phyloP scores from a whole-genome alignment of 2,113 vertebrate species.

The Leptodactylus fuscus region DNA sequence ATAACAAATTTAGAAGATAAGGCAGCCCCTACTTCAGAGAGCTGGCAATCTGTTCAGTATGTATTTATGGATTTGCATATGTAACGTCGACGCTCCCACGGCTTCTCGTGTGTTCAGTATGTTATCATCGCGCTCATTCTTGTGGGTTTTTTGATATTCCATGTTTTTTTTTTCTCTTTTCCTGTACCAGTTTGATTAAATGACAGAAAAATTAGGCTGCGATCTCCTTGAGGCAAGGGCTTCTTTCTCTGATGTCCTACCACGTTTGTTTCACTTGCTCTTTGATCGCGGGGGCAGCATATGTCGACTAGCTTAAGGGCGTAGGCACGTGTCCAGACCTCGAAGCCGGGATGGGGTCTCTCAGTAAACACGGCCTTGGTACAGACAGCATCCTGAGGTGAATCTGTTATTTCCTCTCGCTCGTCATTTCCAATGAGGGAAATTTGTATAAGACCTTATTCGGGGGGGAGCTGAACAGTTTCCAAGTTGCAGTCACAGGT shows the following conservation, averaged over 20 bases:
- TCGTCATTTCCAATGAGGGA: conserved; percentile 31
- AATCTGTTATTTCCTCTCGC: background rate
- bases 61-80: background rate
- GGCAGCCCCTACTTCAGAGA: background rate
- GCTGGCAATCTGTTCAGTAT: background rate
- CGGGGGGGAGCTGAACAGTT: background rate
- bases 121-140: background rate
- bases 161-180: background rate
- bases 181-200: background rate
- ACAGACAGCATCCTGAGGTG: background rate
- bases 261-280: background rate
- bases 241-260: background rate
- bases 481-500: conserved; percentile 13
- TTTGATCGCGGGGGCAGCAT: background rate
- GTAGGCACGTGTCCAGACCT: background rate
- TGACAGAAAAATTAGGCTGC: background rate
- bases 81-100: background rate
- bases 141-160: background rate
- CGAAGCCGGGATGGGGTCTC: background rate
- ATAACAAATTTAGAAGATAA: background rate
- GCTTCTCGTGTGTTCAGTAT: background rate
- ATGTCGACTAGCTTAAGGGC: conserved; percentile 29
- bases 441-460: background rate
- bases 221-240: background rate
- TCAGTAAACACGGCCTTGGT: background rate